Base-by-base conservation (phyloP, 2,888 invertebrate genomes). In the Lochmaea capreae region DNA sequence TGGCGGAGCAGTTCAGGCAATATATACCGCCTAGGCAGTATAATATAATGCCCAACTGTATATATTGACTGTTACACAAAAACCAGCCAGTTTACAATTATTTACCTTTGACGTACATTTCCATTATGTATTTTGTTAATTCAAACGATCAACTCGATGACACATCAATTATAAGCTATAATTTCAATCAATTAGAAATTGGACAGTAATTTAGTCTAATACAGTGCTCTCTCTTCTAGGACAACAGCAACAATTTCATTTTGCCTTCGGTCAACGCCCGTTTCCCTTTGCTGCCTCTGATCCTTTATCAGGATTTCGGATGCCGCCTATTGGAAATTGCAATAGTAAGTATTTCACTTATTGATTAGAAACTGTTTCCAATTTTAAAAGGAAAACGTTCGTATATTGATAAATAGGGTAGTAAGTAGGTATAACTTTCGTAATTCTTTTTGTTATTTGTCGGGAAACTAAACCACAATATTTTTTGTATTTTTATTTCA, bases 181-280 rank as follows among this genome's bases (percentile, higher is more conserved):
- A 18, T 62, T 69, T 42, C 26, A 67, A 61, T 74, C 71, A 54
- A 72, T 72, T 52, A 26, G 67, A 81, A 80, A 79, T 77, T 79
- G 81, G 82, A 81, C 86, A 86, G 87, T 86, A 81, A 81, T 83
- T 79, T 84, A 80, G 80, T 83, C 84, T 86, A 85, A 86, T 84
- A 81, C 88, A 95, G 95, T 95, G 93, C 91, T 95, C 89, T 94
- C 94, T 89, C 92, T 95, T 92, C 90, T 94, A 97, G 97, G 97
- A 90, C 95, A 95, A 89, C 97, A 97, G 89, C 96, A 97, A 89
- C 96, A 96, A 90, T 96, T 97, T 88, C 96, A 97, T 89, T 96
- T 97, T 89, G 95, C 95, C 84, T 95, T 94, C 81, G 95, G 95
- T 58, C 95, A 95, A 87, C 91, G 95, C 78, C 95, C 95, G 70